These are phyloP conservation scores for Amblyraja radiata DNA, from an alignment of 2,797 vertebrate species.

Conservation along the genomic window DNA sequence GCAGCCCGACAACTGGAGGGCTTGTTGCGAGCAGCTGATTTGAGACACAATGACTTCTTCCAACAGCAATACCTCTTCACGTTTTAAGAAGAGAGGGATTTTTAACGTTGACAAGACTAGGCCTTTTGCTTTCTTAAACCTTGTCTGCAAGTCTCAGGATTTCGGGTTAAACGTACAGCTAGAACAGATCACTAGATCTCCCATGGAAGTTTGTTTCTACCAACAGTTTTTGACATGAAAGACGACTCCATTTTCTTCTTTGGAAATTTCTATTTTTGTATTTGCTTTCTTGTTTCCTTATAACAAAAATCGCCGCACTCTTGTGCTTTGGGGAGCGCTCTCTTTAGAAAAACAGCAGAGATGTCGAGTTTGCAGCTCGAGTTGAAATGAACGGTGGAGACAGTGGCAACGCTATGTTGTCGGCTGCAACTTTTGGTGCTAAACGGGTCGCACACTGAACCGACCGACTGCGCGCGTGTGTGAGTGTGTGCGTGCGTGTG, in stretches of 20 bases:
- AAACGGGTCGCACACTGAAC: too few species aligned
- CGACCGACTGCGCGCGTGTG: too few species aligned
- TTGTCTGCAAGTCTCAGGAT: not conserved
- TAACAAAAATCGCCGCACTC: not conserved
- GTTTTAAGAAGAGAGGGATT: not conserved
- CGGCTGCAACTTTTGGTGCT: too few species aligned
- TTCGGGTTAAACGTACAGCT: not conserved
- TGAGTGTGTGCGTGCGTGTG: too few species aligned
- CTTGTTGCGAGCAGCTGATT: not conserved
- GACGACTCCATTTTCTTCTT: not conserved
- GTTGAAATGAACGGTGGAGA: not conserved
- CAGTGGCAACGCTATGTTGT: not conserved
- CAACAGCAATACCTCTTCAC: not conserved
- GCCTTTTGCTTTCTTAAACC: not conserved
- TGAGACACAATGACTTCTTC: not conserved
- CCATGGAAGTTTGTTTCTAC: not conserved
- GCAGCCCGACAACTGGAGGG: not conserved
- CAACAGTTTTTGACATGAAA: not conserved
- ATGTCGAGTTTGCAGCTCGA: not conserved
- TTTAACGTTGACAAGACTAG: not conserved
- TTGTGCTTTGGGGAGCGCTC: slow-evolving; percentile 13
- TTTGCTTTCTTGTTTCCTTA: not conserved
- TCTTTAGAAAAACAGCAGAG: slow-evolving; percentile 5
- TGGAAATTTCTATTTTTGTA: not conserved
- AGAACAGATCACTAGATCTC: too few species aligned